Base-by-base conservation (phyloP, 2,113 vertebrate genomes). In the Apus apus region DNA sequence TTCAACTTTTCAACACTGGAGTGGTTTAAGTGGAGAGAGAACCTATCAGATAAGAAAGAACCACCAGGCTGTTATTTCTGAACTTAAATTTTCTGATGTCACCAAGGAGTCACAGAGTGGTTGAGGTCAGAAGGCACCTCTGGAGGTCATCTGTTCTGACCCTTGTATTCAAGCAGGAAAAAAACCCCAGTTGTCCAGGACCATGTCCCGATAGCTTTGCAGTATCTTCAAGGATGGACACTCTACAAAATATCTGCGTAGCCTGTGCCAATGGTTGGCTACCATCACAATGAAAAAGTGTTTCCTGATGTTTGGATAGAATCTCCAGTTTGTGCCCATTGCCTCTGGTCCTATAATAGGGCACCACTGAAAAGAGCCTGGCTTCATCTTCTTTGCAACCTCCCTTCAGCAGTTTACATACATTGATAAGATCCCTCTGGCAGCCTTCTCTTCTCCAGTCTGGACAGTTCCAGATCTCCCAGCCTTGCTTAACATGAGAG, bases 321-420 rank as follows among this genome's bases (percentile, higher is more conserved):
- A 14, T 14, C 40, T 43, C 14, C 20, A 17, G 13, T 17, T 11
- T 61, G 25, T 68, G 13, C 38, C 22, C 9, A 4, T 54, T 68
- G 27, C 15, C 29, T 48, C 70, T 61, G 5, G 38, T n/a, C 3
- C n/a, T 46, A 27, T 30, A 36, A 67, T 22, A 38, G 27, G 9
- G 8, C 27, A 68, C 16, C 8, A 12, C n/a, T 48, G 46, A 56
- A 51, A 36, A 60, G 15, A 67, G 8, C 19, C 23, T 48, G 48
- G 19, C n/a, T n/a, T 9, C 1, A 0, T 54, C 32, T 84, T 58
- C 46, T 48, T 48, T 53, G n/a, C 5, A 6, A 10, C 9, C 3
- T 38, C 22, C 27, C 36, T 72, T 85, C 6, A 6, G 32, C 4
- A 64, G 25, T 60, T 51, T 7, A 12, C 8, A 20, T 19, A 45